A percentile compares a stretch with the other conserved stretches of the same genome.
These are phyloP conservation scores for Smithornis capensis DNA, from an alignment of 2,113 vertebrate genomes.

Conservation along the genomic window DNA sequence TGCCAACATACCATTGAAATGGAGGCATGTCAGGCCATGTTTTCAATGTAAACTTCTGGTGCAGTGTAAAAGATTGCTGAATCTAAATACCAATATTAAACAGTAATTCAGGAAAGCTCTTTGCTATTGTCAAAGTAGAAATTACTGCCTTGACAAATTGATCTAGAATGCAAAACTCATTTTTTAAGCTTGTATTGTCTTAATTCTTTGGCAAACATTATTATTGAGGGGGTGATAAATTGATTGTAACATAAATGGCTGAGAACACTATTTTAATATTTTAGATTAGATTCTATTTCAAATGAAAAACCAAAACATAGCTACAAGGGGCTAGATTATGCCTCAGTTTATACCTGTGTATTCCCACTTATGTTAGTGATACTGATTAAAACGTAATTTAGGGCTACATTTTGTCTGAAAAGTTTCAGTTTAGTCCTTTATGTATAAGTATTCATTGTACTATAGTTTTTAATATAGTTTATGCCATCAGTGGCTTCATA, in stretches of 20 bases:
- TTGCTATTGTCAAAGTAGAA: slow-evolving; percentile 2
- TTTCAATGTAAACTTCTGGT: slow-evolving; percentile 25
- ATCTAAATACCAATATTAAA: neutral
- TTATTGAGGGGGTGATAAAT: neutral
- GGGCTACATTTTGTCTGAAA: neutral
- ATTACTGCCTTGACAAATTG: slow-evolving; percentile 7
- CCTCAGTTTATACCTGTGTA: neutral
- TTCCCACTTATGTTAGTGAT: neutral
- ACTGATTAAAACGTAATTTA: neutral
- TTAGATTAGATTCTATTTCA: neutral
- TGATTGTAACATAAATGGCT: neutral
- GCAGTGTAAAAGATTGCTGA: neutral
- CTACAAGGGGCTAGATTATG: neutral
- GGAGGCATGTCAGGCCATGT: neutral
- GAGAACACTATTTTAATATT: neutral
- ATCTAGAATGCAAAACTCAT: neutral
- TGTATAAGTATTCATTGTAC: neutral
- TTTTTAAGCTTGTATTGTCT: neutral
- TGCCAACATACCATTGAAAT: slow-evolving; percentile 4
- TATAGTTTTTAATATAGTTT: neutral
- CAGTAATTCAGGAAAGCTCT: neutral
- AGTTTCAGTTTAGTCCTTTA: neutral
- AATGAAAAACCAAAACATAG: neutral
- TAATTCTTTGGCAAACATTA: slow-evolving; percentile 7
- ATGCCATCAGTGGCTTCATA: neutral